Evolutionary conservation across 2,797 vertebrate species (phyloP).

Genomic region (Sebastes hubbsi): DNA sequence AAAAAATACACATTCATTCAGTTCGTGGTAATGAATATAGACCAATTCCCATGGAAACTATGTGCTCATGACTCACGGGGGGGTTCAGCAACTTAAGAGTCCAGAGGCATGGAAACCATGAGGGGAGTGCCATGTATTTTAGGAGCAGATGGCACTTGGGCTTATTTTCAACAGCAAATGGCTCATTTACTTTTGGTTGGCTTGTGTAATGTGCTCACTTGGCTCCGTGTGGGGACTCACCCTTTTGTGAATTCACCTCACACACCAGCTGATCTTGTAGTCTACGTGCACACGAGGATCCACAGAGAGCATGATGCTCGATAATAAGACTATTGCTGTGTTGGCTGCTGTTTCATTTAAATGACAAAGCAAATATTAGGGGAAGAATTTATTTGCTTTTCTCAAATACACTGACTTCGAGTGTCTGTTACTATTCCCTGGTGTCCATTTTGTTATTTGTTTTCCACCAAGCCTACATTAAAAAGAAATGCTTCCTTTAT

Average conservation of each 20-base stretch:
- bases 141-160: constrained; percentile 49
- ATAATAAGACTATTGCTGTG: background rate
- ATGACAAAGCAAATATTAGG: background rate
- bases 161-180: constrained; percentile 62
- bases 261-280: background rate
- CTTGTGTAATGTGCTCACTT: background rate
- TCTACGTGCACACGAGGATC: background rate
- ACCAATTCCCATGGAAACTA: constrained; percentile 68
- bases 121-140: constrained; percentile 38
- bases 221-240: background rate
- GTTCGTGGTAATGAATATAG: constrained; percentile 21
- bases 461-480: background rate
- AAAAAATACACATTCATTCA: background rate
- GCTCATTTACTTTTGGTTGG: constrained; percentile 51
- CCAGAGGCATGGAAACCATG: constrained; percentile 52
- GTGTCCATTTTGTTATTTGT: background rate
- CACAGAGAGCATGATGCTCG: background rate
- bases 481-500: background rate
- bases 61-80: constrained; percentile 45
- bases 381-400: background rate
- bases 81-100: constrained; percentile 51
- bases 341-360: background rate
- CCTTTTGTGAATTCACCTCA: constrained; percentile 5
- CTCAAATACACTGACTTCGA: background rate
- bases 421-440: background rate